Base-by-base conservation (phyloP, 2,113 vertebrate genomes). In the Sinosuthora webbiana region DNA sequence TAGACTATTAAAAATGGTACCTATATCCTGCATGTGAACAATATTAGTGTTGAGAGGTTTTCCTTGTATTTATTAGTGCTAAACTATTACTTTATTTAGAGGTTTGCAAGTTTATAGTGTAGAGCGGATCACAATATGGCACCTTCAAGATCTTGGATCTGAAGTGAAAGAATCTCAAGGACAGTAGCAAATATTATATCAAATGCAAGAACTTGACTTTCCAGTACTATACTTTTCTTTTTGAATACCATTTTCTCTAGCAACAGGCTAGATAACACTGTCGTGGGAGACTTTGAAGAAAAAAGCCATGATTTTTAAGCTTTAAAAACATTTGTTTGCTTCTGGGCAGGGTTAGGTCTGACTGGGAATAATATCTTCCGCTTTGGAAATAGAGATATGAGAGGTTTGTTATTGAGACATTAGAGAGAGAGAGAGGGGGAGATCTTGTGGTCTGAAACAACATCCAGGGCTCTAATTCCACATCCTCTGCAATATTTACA, bases 401-500 rank as follows among this genome's bases (percentile, higher is more conserved):
- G 33, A 53, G 5, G n/a, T 49, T 92, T 94, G 35, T 85, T 94
- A 64, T 56, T 86, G 71, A 93, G 68, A 70, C 28, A 13, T 91
- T 77, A 83, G 53, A 53, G 57, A 64, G 24, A n/a, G n/a, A 20
- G 47, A 53, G 23, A 13, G 47, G 13, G 37, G 45, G 47, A 24
- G 67, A 83, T 83, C 42, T 70, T 94, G 71, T 63, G 60, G 76
- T 77, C 60, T 93, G 68, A 91, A 88, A 83, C 52, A 74, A 88
- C 60, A 74, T 90, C 87, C 55, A 86, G 56, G 49, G n/a, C 74
- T 91, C 41, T 76, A 65, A 94, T 93, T 92, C 69, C 84, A 89
- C 91, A 94, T 95, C 67, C 90, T 94, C 55, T 10, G 4, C 75
- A 83, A 57, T 90, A 91, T 97, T 90, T 94, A 87, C 80, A 75